phyloP scores from a whole-genome alignment of 2,797 vertebrate genomes.

The Pangasius djambal region DNA sequence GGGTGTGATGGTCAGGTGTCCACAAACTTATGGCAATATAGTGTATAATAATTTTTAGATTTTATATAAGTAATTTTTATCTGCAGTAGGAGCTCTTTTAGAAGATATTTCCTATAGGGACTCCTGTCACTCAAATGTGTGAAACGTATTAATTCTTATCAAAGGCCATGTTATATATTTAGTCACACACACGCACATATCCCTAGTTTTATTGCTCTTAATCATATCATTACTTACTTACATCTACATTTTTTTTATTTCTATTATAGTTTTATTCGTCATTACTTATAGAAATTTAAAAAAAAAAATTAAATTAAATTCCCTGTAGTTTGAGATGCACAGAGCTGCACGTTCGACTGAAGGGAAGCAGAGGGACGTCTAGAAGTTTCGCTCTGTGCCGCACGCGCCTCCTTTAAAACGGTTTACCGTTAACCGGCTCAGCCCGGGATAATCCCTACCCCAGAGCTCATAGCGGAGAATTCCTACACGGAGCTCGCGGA shows the following conservation, averaged over 20 bases:
- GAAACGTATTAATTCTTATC: not conserved
- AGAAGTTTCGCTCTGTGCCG: not conserved
- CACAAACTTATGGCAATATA: not conserved
- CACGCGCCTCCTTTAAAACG: constrained; percentile 17
- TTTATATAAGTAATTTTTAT: not conserved
- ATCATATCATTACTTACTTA: too few species aligned
- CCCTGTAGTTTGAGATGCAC: not conserved
- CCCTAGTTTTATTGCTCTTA: too few species aligned
- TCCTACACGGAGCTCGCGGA: not conserved
- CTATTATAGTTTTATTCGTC: too few species aligned
- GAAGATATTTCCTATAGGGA: too few species aligned
- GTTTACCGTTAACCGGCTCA: constrained; percentile 56
- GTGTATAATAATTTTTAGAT: not conserved
- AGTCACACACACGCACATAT: too few species aligned
- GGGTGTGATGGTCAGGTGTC: too few species aligned
- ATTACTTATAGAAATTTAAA: too few species aligned
- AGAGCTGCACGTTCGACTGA: not conserved
- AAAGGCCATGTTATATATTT: not conserved
- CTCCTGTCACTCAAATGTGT: not conserved
- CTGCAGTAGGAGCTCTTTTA: not conserved
- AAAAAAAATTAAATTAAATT: not conserved
- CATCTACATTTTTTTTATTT: not conserved
- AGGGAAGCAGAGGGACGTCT: not conserved
- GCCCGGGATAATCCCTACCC: constrained; percentile 46
- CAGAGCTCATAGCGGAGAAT: constrained; percentile 26